These are phyloP conservation scores for Ophion costatus DNA, from an alignment of 2,888 invertebrate species.

Conservation along the genomic window DNA sequence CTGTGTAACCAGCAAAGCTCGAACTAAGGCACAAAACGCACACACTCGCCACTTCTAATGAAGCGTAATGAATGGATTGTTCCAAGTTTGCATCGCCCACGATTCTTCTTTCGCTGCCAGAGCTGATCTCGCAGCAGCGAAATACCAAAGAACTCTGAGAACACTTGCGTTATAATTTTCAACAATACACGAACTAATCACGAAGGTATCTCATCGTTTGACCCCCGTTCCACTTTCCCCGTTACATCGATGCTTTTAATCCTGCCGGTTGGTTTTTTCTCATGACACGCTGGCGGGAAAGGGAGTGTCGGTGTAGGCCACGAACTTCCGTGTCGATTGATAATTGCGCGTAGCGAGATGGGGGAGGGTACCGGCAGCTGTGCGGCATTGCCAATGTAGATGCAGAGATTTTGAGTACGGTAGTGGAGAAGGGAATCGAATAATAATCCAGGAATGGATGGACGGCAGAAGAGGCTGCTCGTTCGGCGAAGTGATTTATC, in stretches of 20 bases:
- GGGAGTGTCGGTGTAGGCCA: slow-evolving; percentile 60
- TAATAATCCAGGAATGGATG: slow-evolving; percentile 51
- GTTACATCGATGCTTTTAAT: slow-evolving; percentile 20
- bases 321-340: slow-evolving; percentile 74
- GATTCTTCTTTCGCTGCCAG: slow-evolving; percentile 61
- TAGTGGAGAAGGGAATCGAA: slow-evolving; percentile 48
- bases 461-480: slow-evolving; percentile 40
- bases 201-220: slow-evolving; percentile 48
- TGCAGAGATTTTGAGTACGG: slow-evolving; percentile 31
- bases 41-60: slow-evolving; percentile 62
- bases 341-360: slow-evolving; percentile 72
- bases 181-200: slow-evolving; percentile 25
- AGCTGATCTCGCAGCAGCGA: slow-evolving; percentile 9
- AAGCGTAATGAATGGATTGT: slow-evolving; percentile 77
- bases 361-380: slow-evolving; percentile 61
- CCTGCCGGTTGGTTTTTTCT: slow-evolving; percentile 41
- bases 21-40: slow-evolving; percentile 42
- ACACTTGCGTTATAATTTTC: slow-evolving; percentile 14
- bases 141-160: neutral
- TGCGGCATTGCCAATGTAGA: slow-evolving; percentile 38
- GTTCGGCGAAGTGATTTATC: slow-evolving; percentile 68
- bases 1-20: slow-evolving; percentile 1
- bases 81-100: slow-evolving; percentile 75
- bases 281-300: slow-evolving; percentile 37
- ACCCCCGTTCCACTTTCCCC: slow-evolving; percentile 56